Evolutionary conservation across 2,888 invertebrate species (phyloP), one percentile per base, ranked within the genome.

Genomic region (Chesias legatella): DNA sequence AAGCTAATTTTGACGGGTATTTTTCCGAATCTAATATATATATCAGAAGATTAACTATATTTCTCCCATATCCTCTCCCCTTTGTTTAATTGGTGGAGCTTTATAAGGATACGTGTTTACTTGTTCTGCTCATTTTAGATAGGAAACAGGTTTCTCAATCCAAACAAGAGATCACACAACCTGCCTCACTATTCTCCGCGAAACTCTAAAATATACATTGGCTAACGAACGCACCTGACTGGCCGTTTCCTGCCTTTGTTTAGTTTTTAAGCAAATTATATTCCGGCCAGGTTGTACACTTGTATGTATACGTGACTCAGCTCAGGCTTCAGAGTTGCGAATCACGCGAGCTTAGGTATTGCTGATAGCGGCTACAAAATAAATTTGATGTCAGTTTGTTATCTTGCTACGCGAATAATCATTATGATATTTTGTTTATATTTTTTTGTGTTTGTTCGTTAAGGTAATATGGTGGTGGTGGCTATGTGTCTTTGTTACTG

Each of bases 241-340:
- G 44, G 24, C 24, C 26, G 44, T 51, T 58, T 61, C 56, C 52
- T 53, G 58, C 49, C 54, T 58, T 63, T 63, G 53, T 61, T 57
- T 46, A 29, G 40, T 36, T 43, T 38, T 39, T 36, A 37, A 23
- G 34, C 49, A 43, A 51, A 50, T 51, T 44, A 28, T 41, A 17
- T 27, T 25, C 7, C 26, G 20, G 29, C 30, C 4, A 29, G 32
- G 10, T 40, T 32, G 10, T 10, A 26, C n/a, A 37, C 31, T 23
- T 23, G 32, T 27, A 34, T 55, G 68, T 56, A 67, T 79, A 79
- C 78, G 80, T 80, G 79, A 79, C 71, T 65, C 7, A 28, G 36
- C 46, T 60, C 73, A 73, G 56, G 67, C 58, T 58, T 44, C 25
- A 25, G 1, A 27, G 25, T 44, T 28, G 11, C 36, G 13, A 39